Evolutionary conservation across 2,113 vertebrate genomes (phyloP).

Genomic region (Urocynchramus pylzowi): DNA sequence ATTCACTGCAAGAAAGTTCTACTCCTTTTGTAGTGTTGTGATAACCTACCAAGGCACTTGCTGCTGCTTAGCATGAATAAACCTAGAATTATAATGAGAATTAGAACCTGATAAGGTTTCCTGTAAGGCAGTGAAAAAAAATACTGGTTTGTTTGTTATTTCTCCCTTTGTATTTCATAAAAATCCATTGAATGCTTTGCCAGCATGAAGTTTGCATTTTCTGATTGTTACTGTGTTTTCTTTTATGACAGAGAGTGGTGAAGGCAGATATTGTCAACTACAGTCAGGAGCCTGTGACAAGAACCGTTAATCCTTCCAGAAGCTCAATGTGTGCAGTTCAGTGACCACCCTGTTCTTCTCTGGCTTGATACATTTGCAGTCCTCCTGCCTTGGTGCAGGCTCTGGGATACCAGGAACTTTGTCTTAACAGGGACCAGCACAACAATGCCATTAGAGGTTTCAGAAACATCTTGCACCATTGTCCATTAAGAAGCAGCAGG

Average conservation of each 20-base stretch:
- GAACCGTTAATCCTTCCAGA: conserved; percentile 85
- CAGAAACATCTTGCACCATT: not conserved
- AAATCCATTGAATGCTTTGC: conserved; percentile 30
- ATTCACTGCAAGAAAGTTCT: not conserved
- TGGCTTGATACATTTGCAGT: conserved; percentile 13
- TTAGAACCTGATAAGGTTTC: not conserved
- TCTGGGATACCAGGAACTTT: conserved; percentile 15
- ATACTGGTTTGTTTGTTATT: not conserved
- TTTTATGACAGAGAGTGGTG: conserved; percentile 87
- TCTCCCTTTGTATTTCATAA: not conserved
- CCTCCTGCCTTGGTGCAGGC: conserved; percentile 7
- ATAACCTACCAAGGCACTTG: not conserved
- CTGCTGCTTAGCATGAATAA: not conserved
- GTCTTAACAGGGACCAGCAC: conserved; percentile 57
- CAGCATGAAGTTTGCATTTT: not conserved
- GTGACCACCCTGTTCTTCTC: conserved; percentile 45
- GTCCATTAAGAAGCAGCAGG: conserved; percentile 1
- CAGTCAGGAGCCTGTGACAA: conserved; percentile 90
- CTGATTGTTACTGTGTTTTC: conserved; percentile 65
- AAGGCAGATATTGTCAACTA: conserved; percentile 99
- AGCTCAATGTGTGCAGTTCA: conserved; percentile 93
- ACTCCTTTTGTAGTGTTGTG: not conserved
- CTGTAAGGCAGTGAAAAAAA: not conserved
- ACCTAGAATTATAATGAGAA: not conserved
- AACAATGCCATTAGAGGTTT: conserved; percentile 43